Evolutionary conservation across 2,888 invertebrate species (phyloP), one percentile per base, ranked within the genome.

Genomic region (Petrolisthes manimaculis): DNA sequence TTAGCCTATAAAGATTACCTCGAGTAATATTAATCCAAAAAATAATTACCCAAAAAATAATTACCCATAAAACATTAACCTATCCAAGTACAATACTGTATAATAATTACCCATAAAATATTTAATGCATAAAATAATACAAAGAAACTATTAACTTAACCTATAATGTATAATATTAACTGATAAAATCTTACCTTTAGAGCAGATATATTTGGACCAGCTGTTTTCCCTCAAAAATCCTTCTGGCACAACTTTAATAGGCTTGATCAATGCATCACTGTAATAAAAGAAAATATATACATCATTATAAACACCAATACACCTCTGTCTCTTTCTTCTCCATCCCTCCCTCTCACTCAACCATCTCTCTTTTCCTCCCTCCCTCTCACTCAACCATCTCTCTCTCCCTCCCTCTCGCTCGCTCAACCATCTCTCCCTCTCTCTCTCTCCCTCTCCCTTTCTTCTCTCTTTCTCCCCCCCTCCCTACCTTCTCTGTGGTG

Each of bases 391-490:
- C 12, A 53, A 3, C 77, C 77, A 53, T 14, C 18, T n/a, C 12
- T 18, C 77, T 71, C 8, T 18, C 71, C 3, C 71, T n/a, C 14
- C 5, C n/a, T 18, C 71, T 6, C 18, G 0, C n/a, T n/a, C 24
- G 2, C 71, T 9, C 6, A n/a, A 71, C 71, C 14, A 12, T 8
- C 24, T n/a, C 51, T 37, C 53, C 9, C 18, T 81, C 81, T 77
- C 74, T 84, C 61, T 77, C 84, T 77, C 83, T 83, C 55, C 54
- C 75, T 83, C 84, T 75, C 84, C 55, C 83, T 84, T 55, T 84
- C 54, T 84, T 75, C 53, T 84, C 54, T 84, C 53, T 74, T 18
- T 83, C 14, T 71, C 21, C 24, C 21, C 21, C 21, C 21, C 18
- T 75, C 53, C 12, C 24, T 53, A 12, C 18, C 53, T 79, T 8